Conservation (phyloP, 2,888 invertebrate species). For the Drosophila merina region DNA sequence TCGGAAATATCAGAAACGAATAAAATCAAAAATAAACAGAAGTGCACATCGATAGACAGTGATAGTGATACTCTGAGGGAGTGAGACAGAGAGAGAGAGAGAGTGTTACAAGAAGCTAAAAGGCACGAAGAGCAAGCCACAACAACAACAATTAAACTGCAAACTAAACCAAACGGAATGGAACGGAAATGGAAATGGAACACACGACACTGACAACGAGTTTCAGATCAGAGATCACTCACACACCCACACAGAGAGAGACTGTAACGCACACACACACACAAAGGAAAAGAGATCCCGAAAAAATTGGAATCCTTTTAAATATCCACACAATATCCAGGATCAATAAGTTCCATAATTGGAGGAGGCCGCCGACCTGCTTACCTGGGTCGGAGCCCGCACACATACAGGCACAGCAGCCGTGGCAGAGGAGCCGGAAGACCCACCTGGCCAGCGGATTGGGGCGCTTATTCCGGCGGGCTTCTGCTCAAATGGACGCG, state of each 20-base stretch:
- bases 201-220: conserved; percentile 14
- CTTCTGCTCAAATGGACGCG: conserved; percentile 38
- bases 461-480: conserved; percentile 33
- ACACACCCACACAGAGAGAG: not conserved
- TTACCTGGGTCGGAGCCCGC: conserved; percentile 49
- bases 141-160: conserved; percentile 11
- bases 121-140: conserved; percentile 9
- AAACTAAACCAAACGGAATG: too few relatives aligned
- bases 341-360: not conserved
- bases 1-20: not conserved
- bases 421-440: conserved; percentile 27
- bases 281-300: not conserved
- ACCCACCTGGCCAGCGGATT: conserved; percentile 38
- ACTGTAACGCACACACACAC: not conserved
- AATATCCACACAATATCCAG: conserved; percentile 2
- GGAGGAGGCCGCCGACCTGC: conserved; percentile 20
- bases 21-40: not conserved
- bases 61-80: not conserved
- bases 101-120: not conserved
- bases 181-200: conserved; percentile 6
- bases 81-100: not conserved
- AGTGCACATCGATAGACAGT: not conserved
- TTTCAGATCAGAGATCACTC: conserved; percentile 1
- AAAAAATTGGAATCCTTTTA: not conserved
- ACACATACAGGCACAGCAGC: conserved; percentile 56